A percentile compares a stretch with the other conserved stretches of the same genome.
phyloP scores from a whole-genome alignment of 2,113 vertebrate genomes.

The Mohoua ochrocephala region DNA sequence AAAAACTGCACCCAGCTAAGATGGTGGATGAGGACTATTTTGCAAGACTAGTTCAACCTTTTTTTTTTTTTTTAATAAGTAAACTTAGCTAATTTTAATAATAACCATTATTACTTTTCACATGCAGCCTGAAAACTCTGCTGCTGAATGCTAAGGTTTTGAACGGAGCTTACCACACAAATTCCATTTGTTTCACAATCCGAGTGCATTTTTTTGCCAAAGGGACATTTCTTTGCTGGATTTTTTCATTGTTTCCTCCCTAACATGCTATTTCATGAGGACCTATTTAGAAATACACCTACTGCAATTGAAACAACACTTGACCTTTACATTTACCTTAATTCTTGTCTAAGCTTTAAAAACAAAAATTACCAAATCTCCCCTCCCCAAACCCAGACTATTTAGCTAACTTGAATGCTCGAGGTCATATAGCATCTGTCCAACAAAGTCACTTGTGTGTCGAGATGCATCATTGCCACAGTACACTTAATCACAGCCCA shows the following conservation, averaged over 20 bases:
- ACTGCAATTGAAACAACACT: background rate
- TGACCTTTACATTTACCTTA: background rate
- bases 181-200: background rate
- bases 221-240: background rate
- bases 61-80: background rate
- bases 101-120: background rate
- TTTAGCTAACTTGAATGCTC: background rate
- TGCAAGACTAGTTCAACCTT: background rate
- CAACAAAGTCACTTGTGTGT: constrained; percentile 43
- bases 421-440: constrained; percentile 16
- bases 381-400: background rate
- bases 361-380: background rate
- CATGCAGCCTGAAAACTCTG: background rate
- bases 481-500: constrained; percentile 35
- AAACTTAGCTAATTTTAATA: background rate
- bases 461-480: constrained; percentile 31
- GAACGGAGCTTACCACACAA: background rate
- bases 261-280: background rate
- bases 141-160: background rate
- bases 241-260: background rate
- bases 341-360: background rate
- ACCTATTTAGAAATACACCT: background rate
- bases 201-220: background rate
- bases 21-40: background rate
- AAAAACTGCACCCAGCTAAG: background rate